phyloP scores from a whole-genome alignment of 2,113 vertebrate genomes.

The Pogona vitticeps region DNA sequence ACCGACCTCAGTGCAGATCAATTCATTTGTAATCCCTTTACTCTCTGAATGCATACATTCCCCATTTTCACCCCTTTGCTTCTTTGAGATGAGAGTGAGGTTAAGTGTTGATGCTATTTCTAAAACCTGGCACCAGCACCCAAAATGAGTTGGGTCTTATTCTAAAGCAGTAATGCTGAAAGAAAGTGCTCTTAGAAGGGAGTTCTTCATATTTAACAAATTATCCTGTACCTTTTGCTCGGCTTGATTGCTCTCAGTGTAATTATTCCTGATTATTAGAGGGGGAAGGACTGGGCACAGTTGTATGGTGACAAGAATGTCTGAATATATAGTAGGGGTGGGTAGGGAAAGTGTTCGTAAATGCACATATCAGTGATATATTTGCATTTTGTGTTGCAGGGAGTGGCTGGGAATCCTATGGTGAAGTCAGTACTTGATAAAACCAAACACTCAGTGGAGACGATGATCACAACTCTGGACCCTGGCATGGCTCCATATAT shows the following conservation, averaged over 20 bases:
- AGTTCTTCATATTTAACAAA: neutral
- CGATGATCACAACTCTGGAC: constrained; percentile 97
- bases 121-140: neutral
- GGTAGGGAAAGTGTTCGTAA: neutral
- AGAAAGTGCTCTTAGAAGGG: too few species aligned
- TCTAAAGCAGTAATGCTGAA: neutral
- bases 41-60: too few species aligned
- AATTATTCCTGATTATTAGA: neutral
- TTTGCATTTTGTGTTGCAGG: constrained; percentile 71
- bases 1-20: too few species aligned
- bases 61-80: neutral
- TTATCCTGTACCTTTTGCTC: too few species aligned
- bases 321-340: neutral
- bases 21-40: too few species aligned
- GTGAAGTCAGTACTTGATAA: constrained; percentile 95
- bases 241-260: neutral
- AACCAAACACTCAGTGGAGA: constrained; percentile 96
- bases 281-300: neutral
- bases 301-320: too few species aligned
- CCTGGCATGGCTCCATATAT: constrained; percentile 98
- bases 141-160: neutral
- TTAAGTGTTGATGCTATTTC: neutral
- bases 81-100: neutral
- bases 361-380: neutral
- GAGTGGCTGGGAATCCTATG: constrained; percentile 91